These are phyloP conservation scores for Balaenoptera acutorostrata DNA, from an alignment of 2,113 vertebrate species.

Conservation along the genomic window DNA sequence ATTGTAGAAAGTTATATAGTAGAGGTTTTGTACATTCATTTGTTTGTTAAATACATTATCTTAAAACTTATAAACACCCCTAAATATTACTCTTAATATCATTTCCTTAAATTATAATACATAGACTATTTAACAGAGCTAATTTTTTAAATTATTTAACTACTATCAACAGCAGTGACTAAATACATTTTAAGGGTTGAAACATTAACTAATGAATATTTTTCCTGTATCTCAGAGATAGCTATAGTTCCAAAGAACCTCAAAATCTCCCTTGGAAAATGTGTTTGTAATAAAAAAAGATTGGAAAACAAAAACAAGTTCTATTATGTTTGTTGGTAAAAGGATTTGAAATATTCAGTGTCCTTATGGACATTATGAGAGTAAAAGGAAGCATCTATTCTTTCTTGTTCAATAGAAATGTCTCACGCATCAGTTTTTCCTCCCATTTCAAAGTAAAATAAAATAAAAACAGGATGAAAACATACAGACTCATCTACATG, in stretches of 20 bases:
- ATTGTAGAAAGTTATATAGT: neutral
- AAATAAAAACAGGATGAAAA: neutral
- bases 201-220: neutral
- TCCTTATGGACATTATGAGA: neutral
- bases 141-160: neutral
- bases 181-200: neutral
- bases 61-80: neutral
- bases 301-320: neutral
- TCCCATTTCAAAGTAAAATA: neutral
- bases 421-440: neutral
- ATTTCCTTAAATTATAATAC: neutral
- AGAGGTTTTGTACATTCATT: neutral
- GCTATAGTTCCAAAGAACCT: neutral
- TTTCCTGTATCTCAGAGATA: neutral
- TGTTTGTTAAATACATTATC: neutral
- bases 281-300: neutral
- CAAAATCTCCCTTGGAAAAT: neutral
- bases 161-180: neutral
- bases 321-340: neutral
- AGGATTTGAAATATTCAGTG: neutral
- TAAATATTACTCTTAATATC: neutral
- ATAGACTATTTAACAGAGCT: neutral
- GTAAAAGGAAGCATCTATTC: neutral
- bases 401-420: neutral
- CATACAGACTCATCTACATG: neutral